Evolutionary conservation across 2,888 invertebrate genomes (phyloP).

Genomic region (Tuberolachnus salignus): DNA sequence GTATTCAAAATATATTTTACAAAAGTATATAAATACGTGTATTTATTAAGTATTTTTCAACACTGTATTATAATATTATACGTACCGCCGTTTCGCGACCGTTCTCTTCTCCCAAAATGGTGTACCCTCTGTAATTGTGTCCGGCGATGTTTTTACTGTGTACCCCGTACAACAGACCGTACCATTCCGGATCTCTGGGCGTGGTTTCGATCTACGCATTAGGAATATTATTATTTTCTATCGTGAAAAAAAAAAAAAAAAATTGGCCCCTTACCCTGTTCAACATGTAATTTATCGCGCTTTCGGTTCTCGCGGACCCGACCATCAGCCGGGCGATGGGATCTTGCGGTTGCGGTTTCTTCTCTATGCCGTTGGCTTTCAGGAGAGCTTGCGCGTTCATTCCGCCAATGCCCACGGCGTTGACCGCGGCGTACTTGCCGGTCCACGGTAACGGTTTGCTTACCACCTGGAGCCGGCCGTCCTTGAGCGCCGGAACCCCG

Average conservation of each 20-base stretch:
- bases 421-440: constrained; percentile 88
- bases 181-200: constrained; percentile 61
- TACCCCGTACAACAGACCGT: constrained; percentile 62
- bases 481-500: constrained; percentile 85
- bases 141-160: constrained; percentile 62
- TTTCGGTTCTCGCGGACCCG: constrained; percentile 85
- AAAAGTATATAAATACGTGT: no score
- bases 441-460: constrained; percentile 81
- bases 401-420: constrained; percentile 99
- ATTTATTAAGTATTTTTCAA: no score
- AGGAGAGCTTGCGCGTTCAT: constrained; percentile 90
- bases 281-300: constrained; percentile 73
- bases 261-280: constrained; percentile 64
- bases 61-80: background rate
- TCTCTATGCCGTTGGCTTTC: constrained; percentile 78
- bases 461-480: constrained; percentile 89
- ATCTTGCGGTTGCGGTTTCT: constrained; percentile 67
- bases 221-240: no score
- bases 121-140: constrained; percentile 66
- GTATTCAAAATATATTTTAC: no score
- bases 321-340: constrained; percentile 72
- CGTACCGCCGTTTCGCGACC: constrained; percentile 46
- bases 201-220: constrained; percentile 59
- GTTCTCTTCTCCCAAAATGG: constrained; percentile 38
- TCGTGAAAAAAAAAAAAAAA: background rate